Evolutionary conservation across 2,113 vertebrate species (phyloP), one percentile per base, ranked within the genome.

Genomic region (Catagonus wagneri): DNA sequence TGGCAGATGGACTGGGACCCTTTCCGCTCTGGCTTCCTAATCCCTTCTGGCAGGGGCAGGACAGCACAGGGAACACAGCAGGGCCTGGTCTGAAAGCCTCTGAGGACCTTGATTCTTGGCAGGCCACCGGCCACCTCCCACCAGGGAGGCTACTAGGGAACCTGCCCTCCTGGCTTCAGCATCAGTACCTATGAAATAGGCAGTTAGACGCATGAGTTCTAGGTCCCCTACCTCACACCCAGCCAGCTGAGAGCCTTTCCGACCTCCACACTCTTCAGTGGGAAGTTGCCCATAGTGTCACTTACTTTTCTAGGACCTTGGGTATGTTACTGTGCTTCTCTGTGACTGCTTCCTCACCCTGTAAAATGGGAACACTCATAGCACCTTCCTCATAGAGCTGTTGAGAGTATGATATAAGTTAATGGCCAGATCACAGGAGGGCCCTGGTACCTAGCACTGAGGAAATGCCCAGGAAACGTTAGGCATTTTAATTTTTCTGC

Each of bases 171-270:
- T 10, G 22, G 34, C 32, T 87, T 39, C 54, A 90, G 36, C 2
- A 22, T 71, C 39, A 72, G 72, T 65, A 36, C 56, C 32, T 90
- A 0, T 34, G 56, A 83, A 56, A 44, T 13, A 68, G 56, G 17
- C 9, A 1, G 16, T 63, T 54, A 25, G 56, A 27, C n/a, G 22
- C 20, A 13, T 6, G 72, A 39, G 68, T 25, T 13, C 74, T 29
- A 14, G 71, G 52, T 17, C 76, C 50, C 29, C 39, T 12, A 12
- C 32, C 7, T 50, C 3, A 17, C 2, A 12, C 7, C 3, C 50
- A 25, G 4, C 16, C n/a, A 39, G 32, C 74, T 17, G 0, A 1
- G 25, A 19, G 50, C 22, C 29, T 15, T 71, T 63, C 1, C 0
- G 4, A 1, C 50, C 61, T 34, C 32, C 25, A 3, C 7, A 15